Evolutionary conservation across 2,797 vertebrate species (phyloP).

Genomic region (Chiropotes sagulatus): DNA sequence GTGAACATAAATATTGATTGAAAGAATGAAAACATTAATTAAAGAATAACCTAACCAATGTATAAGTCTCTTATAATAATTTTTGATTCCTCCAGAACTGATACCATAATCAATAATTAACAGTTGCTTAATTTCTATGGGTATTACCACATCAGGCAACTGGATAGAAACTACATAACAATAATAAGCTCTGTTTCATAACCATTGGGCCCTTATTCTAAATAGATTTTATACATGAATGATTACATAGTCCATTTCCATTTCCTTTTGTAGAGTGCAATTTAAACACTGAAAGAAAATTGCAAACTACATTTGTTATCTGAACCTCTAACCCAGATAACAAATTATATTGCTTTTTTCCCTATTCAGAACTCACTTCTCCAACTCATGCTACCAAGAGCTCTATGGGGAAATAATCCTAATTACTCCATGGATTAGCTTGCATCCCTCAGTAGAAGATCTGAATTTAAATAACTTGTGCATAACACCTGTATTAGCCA

Average conservation of each 20-base stretch:
- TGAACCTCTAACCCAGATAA: constrained; percentile 61
- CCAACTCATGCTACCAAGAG: constrained; percentile 42
- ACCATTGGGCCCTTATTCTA: background rate
- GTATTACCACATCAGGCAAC: background rate
- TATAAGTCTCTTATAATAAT: background rate
- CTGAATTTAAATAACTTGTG: constrained; percentile 69
- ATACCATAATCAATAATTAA: constrained; percentile 33
- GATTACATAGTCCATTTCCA: background rate
- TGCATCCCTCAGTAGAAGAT: constrained; percentile 22
- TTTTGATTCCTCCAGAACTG: background rate
- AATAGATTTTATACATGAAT: constrained; percentile 51
- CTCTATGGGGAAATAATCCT: constrained; percentile 59
- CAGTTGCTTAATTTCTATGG: background rate
- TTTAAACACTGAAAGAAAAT: constrained; percentile 64
- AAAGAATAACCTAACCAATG: background rate
- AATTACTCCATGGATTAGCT: constrained; percentile 58
- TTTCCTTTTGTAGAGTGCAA: background rate
- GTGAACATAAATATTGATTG: background rate
- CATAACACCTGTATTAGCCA: constrained; percentile 52
- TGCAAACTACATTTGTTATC: constrained; percentile 58
- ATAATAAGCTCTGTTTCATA: constrained; percentile 47
- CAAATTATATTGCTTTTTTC: constrained; percentile 59
- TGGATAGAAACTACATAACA: constrained; percentile 37
- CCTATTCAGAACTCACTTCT: constrained; percentile 55
- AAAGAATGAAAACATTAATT: background rate